Evolutionary conservation across 2,113 vertebrate genomes (phyloP), one percentile per base, ranked within the genome.

Genomic region (Apistogramma diplotaenia): DNA sequence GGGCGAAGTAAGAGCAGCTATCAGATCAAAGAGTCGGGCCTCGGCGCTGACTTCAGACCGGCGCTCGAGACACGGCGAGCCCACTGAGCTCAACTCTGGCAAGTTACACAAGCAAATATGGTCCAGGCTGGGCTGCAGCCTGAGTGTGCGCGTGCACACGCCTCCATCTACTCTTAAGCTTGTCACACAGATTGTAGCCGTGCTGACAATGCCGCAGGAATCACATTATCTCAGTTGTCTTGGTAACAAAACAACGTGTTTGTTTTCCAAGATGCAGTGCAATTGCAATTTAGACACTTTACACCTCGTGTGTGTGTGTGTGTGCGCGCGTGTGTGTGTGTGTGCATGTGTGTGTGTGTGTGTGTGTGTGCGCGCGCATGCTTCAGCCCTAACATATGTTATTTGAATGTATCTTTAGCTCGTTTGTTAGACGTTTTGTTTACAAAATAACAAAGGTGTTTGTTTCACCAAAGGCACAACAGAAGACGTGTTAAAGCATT

Each of bases 181-280:
- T 84, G 91, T 94, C 92, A 92, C 93, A 91, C 91, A 86, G 91
- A 91, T 87, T 90, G 91, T 80, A 82, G 92, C 85, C 87, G 88
- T 90, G 59, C 91, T 59, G 85, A 93, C 91, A 85, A 91, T 93
- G 92, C 91, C 81, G 78, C 87, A 87, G 91, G 93, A 96, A 93
- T 93, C 93, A 83, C 93, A 93, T 96, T 95, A 94, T 95, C 93
- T 93, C 92, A 94, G 94, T 95, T 93, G 94, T 95, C 95, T 86
- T 94, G 94, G 94, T 94, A 96, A 96, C 95, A 96, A 95, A 95
- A 94, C 94, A 91, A 93, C 94, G 93, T 95, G 94, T 96, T 95
- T 95, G 94, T 95, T 95, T 95, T 95, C 93, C 91, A 94, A 93
- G 93, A 95, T 92, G 87, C 93, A 89, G 87, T 74, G 91, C 94